These are phyloP conservation scores for Drosophila takahashii DNA, from an alignment of 1,140 invertebrate species.

Conservation along the genomic window DNA sequence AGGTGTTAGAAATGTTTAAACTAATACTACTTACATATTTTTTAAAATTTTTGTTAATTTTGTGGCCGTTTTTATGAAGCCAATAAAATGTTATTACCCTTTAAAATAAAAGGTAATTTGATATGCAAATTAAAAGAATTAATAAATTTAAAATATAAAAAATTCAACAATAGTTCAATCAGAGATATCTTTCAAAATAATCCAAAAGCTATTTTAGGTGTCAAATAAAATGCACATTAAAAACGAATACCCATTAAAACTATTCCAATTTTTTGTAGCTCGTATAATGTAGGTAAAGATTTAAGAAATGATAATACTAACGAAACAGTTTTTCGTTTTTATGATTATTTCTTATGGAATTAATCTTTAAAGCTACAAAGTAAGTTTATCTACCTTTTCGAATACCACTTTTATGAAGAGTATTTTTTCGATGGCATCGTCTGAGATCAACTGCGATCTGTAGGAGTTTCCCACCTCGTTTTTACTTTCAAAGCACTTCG, in stretches of 20 bases:
- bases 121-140: too few species aligned
- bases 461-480: conserved; percentile 31
- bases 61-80: neutral
- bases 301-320: neutral
- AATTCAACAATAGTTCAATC: neutral
- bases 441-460: neutral
- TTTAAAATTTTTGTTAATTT: too few species aligned
- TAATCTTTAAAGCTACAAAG: neutral
- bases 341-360: too few species aligned
- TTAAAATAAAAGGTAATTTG: too few species aligned
- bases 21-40: too few species aligned
- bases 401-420: neutral
- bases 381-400: neutral
- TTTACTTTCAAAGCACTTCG: conserved; percentile 66
- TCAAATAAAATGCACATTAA: neutral
- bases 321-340: too few species aligned
- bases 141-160: too few species aligned
- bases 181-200: neutral
- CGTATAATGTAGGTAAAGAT: neutral
- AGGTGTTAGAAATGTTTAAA: neutral
- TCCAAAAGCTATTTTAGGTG: neutral
- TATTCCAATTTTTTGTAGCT: neutral
- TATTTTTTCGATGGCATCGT: conserved; percentile 1
- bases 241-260: neutral
- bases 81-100: neutral